Conservation (phyloP, 2,888 invertebrate genomes). For the Nasonovia ribisnigri region DNA sequence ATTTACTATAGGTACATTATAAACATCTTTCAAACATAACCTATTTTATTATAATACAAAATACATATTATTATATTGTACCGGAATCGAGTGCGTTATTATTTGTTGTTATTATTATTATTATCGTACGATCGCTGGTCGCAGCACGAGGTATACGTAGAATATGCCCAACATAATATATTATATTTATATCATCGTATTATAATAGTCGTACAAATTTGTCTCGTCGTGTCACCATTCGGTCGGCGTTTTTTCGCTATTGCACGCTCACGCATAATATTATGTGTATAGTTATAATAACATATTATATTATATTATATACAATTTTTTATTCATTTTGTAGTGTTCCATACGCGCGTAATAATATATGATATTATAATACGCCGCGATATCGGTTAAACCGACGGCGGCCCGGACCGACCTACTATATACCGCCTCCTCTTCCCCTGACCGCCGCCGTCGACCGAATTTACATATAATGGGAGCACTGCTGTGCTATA, state of each 20-base stretch:
- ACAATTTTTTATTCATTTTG: slow-evolving; percentile 3
- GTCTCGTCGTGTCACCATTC: slow-evolving; percentile 36
- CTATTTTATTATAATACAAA: background rate
- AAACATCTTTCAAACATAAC: background rate
- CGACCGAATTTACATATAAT: slow-evolving; percentile 61
- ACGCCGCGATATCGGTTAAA: slow-evolving; percentile 3
- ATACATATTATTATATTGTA: background rate
- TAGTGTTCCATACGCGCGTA: slow-evolving; percentile 6
- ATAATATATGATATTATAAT: background rate
- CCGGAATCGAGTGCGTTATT: background rate
- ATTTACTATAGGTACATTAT: background rate
- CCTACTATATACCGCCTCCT: background rate
- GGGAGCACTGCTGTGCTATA: slow-evolving; percentile 53
- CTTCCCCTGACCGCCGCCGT: background rate
- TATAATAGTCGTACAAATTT: slow-evolving; percentile 22
- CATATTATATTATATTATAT: background rate
- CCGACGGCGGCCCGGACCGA: slow-evolving; percentile 14
- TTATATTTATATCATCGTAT: background rate
- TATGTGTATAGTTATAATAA: background rate
- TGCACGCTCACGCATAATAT: background rate
- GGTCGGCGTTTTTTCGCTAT: background rate
- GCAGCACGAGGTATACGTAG: background rate
- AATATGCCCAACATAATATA: background rate
- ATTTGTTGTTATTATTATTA: background rate
- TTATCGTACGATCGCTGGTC: background rate